Evolutionary conservation across 2,888 invertebrate genomes (phyloP), one percentile per base, ranked within the genome.

Genomic region (Cantharis lateralis): DNA sequence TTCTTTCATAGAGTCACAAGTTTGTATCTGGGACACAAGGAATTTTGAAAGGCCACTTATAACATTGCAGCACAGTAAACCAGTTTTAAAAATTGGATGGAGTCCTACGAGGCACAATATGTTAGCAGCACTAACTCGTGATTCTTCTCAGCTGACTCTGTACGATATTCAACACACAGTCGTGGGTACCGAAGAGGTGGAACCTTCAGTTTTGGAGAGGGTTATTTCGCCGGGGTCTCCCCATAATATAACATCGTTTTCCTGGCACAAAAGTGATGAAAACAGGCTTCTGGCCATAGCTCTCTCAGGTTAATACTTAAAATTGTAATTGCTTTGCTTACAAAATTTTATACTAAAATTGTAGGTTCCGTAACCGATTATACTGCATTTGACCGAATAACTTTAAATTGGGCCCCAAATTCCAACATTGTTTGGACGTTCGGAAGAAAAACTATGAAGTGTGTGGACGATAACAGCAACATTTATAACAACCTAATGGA

Each of bases 1-100:
- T 72, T 96, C 97, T 62, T 96, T 93, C 85, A 91, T 93, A 66
- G 97, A 97, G 84, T 93, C 93, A 84, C 93, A 93, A 83, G 93
- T 96, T 75, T 93, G 92, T 79, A 91, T 98, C 76, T 98, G 98
- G 98, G 98, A 98, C 88, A 91, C 94, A 69, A 90, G 98, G 74
- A 93, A 93, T 84, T 94, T 97, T 85, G 95, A 96, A 82, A 94
- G 95, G 84, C 96, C 98, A 0, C 91, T 95, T 80, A 89, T 95
- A 26, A 92, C 93, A 11, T 89, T 96, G 77, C 91, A 92, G 70
- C 94, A 93, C 83, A 87, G 89, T 32, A 93, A 93, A 84, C 92
- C 93, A 75, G 90, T 96, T 73, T 90, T 92, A 13, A 94, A 94
- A 88, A 91, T 97, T 71, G 91, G 92, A 78, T 98, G 98, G 98